Conservation (phyloP, 2,113 vertebrate species). For the Lepisosteus osseus region DNA sequence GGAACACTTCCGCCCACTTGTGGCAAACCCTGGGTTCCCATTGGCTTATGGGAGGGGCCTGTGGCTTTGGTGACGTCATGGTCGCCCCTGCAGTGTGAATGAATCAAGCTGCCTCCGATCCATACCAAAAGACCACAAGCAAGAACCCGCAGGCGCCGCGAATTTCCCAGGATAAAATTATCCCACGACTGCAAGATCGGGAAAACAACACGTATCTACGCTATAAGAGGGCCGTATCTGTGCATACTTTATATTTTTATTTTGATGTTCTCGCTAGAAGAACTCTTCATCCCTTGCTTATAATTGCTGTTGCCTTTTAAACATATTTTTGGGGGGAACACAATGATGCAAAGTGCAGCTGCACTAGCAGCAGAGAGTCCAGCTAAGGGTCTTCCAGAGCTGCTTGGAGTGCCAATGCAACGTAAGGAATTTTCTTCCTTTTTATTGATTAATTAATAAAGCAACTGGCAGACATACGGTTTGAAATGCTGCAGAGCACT, state of each 20-base stretch:
- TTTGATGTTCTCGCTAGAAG: background rate
- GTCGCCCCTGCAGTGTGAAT: conserved; percentile 89
- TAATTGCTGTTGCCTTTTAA: conserved; percentile 16
- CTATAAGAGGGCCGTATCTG: conserved; percentile 41
- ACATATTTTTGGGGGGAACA: conserved; percentile 57
- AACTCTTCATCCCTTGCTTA: background rate
- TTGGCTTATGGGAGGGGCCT: conserved; percentile 62
- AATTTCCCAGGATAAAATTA: conserved; percentile 39
- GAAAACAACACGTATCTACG: conserved; percentile 3
- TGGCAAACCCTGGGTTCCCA: conserved; percentile 40
- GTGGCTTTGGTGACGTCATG: conserved; percentile 81
- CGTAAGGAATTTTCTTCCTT: conserved; percentile 77
- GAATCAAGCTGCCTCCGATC: conserved; percentile 74
- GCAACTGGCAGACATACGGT: conserved; percentile 33
- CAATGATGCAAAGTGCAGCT: conserved; percentile 96
- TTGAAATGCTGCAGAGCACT: conserved; percentile 41
- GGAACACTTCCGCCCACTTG: conserved; percentile 25
- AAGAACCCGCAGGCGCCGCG: conserved; percentile 42
- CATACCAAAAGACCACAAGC: conserved; percentile 57
- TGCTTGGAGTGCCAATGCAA: conserved; percentile 94
- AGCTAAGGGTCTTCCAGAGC: conserved; percentile 93
- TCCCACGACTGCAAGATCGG: conserved; percentile 27
- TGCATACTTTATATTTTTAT: conserved; percentile 19
- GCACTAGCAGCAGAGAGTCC: conserved; percentile 86
- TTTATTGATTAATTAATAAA: conserved; percentile 48